Evolutionary conservation across 2,797 vertebrate species (phyloP), one percentile per base, ranked within the genome.

Genomic region (Amblyraja radiata): DNA sequence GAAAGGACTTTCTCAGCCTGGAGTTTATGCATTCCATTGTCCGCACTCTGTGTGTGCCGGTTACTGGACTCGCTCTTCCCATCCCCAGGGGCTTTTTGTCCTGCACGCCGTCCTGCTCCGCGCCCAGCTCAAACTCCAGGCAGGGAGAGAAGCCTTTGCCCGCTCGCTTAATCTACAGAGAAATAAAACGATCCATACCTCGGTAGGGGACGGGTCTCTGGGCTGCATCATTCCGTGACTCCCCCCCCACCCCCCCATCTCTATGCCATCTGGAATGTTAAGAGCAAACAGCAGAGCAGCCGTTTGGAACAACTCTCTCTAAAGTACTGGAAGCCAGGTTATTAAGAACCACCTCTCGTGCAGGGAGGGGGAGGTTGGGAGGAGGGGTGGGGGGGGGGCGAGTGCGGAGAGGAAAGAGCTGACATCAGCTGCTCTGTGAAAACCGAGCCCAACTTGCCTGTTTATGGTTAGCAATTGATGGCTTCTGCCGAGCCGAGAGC

Each of bases 51-150:
- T 6, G 46, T 21, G 78, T 13, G 54, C 39, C 71, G 25, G 58
- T 28, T 5, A 8, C 25, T n/a, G 61, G 18, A 71, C 90, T n/a
- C 3, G 0, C 25, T 68, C 58, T 18, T 4, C 14, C 10, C 73
- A 94, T 93, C 13, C 79, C 58, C 68, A 13, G 93, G 83, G 92
- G 94, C 94, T 93, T 73, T 54, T 16, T 93, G 93, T 94, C 93
- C 94, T 94, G 93, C 84, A 65, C 74, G 65, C 10, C 76, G 88
- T 93, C 28, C 93, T 0, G n/a, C 90, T 25, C 73, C 36, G 65
- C 65, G 93, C 92, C 13, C 68, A 23, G 84, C 93, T 92, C 90
- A 46, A 94, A 58, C 32, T 21, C 36, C 4, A 73, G 84, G 61
- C 14, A 25, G 46, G 8, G 8, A 18, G 14, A 6, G 23, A 39